These are phyloP conservation scores for Edolisoma coerulescens DNA, from an alignment of 2,113 vertebrate species.

Conservation along the genomic window DNA sequence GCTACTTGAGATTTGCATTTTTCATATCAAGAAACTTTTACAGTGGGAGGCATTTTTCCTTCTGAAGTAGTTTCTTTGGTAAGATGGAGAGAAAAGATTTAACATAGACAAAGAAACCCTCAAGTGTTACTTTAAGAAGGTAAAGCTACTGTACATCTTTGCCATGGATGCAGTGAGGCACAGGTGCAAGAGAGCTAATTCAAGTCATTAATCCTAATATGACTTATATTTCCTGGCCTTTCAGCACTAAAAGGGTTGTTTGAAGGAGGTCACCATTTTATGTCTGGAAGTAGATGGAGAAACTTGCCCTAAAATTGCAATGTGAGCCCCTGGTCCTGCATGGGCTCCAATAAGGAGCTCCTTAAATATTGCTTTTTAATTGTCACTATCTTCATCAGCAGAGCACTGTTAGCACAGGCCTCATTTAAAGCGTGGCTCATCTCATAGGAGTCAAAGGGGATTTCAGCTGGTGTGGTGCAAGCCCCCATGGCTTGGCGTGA, in stretches of 20 bases:
- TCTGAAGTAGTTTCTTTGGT: neutral
- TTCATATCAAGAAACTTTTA: conserved; percentile 5
- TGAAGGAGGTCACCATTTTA: neutral
- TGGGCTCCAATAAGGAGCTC: neutral
- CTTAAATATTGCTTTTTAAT: neutral
- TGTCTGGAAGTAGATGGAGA: neutral
- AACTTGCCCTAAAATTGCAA: neutral
- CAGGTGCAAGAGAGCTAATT: neutral
- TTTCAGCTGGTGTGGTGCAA: neutral
- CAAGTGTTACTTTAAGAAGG: neutral
- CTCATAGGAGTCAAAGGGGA: neutral
- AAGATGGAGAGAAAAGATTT: neutral
- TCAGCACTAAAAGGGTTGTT: neutral
- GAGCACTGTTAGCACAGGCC: neutral
- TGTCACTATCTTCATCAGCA: neutral
- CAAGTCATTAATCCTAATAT: neutral
- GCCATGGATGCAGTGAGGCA: neutral
- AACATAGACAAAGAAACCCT: neutral
- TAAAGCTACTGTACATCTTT: neutral
- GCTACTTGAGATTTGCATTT: conserved; percentile 15
- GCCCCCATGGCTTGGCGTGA: accelerated
- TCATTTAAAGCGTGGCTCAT: neutral
- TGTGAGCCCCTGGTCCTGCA: neutral
- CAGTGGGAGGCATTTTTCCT: neutral
- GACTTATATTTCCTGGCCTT: neutral